phyloP scores from a whole-genome alignment of 2,888 invertebrate genomes.

The Amblyteles armatorius region DNA sequence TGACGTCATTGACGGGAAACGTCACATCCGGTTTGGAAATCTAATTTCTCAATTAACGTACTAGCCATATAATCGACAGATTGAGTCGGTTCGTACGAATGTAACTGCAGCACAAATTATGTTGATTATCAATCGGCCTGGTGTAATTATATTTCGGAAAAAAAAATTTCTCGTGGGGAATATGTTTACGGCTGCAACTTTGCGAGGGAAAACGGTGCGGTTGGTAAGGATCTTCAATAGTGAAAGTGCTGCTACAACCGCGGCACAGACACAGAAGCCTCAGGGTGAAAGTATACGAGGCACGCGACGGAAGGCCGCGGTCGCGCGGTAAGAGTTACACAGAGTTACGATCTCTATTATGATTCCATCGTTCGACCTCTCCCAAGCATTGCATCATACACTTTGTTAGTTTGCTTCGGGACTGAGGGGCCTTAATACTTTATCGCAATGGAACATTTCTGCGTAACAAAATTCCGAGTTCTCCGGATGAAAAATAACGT shows the following conservation, averaged over 20 bases:
- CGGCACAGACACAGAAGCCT: constrained; percentile 65
- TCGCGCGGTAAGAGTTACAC: constrained; percentile 61
- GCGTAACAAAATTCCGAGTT: neutral
- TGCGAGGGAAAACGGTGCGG: constrained; percentile 56
- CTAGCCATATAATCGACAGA: too few relatives aligned
- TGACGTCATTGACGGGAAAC: too few relatives aligned
- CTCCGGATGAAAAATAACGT: constrained; percentile 6
- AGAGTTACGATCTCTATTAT: constrained; percentile 67
- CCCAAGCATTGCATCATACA: constrained; percentile 58
- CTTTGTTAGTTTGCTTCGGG: constrained; percentile 12
- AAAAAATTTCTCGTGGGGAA: neutral
- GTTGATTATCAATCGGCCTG: too few relatives aligned
- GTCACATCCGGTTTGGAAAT: too few relatives aligned
- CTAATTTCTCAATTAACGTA: too few relatives aligned
- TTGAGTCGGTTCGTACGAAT: too few relatives aligned
- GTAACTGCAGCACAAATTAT: too few relatives aligned
- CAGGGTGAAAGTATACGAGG: constrained; percentile 67
- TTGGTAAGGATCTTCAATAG: constrained; percentile 76
- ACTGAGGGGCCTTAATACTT: neutral
- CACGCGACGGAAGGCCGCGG: constrained; percentile 68
- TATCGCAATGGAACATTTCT: constrained; percentile 6
- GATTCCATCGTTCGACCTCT: constrained; percentile 58
- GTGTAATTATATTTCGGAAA: neutral
- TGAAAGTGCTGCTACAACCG: constrained; percentile 76
- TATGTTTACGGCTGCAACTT: constrained; percentile 31